Evolutionary conservation across 2,113 vertebrate genomes (phyloP), one percentile per base, ranked within the genome.

Genomic region (Leiothrix lutea): DNA sequence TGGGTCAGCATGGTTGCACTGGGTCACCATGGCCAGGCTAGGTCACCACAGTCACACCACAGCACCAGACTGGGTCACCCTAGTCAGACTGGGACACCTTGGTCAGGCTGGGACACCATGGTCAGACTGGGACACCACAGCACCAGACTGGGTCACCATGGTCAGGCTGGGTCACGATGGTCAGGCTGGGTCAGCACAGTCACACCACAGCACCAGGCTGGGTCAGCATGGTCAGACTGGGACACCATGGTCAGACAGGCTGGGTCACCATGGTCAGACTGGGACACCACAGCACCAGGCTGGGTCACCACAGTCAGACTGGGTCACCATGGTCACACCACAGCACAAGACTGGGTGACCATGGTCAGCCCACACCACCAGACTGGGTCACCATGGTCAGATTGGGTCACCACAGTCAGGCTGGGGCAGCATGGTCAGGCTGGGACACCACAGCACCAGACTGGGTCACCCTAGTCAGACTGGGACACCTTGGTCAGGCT

Each of bases 141-240:
- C 36, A 38, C n/a, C 72, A 48, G 72, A 14, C 2, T 23, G 48
- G 48, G 26, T 50, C 40, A 56, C 24, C 54, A 65, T 9, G 31
- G 70, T 21, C 18, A 51, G 45, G 7, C 12, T 62, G 19, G 29
- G 62, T 8, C 62, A 65, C 33, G 13, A 42, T 2, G 28, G 61
- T 4, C 21, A 40, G 8, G 4, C 8, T 19, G 28, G 29, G 24
- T 2, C 50, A 42, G 11, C 24, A 47, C 5, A 44, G 33, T 2
- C 17, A n/a, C 45, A 40, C 45, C 13, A 3, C 16, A 61, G 3
- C 28, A 20, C 29, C 7, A 45, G 0, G 3, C 1, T 38, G 66
- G 33, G 8, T 11, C 61, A 71, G 6, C 12, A 5, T 36, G 65
- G 45, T 19, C 44, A 44, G 22, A 7, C 21, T 18, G 35, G 35